Evolutionary conservation across 2,888 invertebrate genomes (phyloP), one percentile per base, ranked within the genome.

Genomic region (Eugnorisma glareosa): DNA sequence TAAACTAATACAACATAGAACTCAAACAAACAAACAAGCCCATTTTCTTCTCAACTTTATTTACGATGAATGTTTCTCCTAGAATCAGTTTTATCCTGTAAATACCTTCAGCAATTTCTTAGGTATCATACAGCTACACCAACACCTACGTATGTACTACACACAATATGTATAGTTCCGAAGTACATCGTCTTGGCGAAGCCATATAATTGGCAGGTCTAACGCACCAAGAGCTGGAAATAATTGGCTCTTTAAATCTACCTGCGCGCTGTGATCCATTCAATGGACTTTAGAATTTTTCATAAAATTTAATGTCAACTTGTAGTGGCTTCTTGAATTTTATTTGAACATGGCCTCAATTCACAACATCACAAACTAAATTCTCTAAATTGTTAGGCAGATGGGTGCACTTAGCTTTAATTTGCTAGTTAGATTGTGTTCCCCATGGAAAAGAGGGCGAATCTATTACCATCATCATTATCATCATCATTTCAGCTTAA

Each of bases 181-280:
- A 15, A 43, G 24, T n/a, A 64, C 40, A 48, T 2, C 45, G 72
- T 57, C 68, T 57, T n/a, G 18, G 8, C 31, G 51, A 45, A 68
- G 59, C 43, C 51, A 77, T 78, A 59, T 84, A 84, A 84, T 85
- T 84, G 82, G 79, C 72, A 67, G 18, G 48, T 21, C 35, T 72
- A 82, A 68, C 80, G 61, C 18, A 67, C 71, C 83, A 40, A 77
- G 21, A 75, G 51, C 73, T 80, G 54, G 75, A 85, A 86, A 59
- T 86, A 86, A 85, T 85, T 85, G 81, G 77, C 59, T 57, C 72
- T 64, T 67, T 57, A 71, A 28, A 48, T 70, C 75, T 66, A 43
- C 54, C 64, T 66, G 54, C 4, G 24, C 67, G 31, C 67, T 66
- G 51, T 6, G 13, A 48, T 61, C 37, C 57, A n/a, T 67, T 63